Evolutionary conservation across 2,797 vertebrate genomes (phyloP).

Genomic region (Podargus strigoides): DNA sequence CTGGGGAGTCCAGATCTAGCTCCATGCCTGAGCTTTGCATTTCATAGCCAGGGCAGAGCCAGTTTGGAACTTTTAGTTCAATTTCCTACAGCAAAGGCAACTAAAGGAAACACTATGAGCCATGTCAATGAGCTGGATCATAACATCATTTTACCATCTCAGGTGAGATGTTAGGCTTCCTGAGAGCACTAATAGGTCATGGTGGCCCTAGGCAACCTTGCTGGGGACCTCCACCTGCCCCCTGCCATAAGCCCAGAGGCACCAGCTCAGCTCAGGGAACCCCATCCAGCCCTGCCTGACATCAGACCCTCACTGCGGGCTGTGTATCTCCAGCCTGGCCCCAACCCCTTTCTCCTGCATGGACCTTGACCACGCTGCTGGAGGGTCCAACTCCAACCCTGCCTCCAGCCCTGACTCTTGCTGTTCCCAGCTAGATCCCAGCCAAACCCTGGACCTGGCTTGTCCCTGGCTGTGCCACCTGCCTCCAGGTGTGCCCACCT

Average conservation of each 20-base stretch:
- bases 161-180: not conserved
- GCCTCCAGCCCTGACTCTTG: not conserved
- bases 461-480: fast-evolving
- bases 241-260: fast-evolving
- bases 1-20: not conserved
- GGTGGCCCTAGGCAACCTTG: not conserved
- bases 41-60: not conserved
- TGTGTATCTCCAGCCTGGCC: not conserved
- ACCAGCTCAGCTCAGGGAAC: not conserved
- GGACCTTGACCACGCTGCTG: not conserved
- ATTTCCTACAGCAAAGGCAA: not conserved
- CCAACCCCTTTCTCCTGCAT: not conserved
- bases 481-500: not conserved
- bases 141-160: not conserved
- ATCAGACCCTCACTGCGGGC: not conserved
- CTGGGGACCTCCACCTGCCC: not conserved
- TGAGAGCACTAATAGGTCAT: not conserved
- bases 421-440: not conserved
- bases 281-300: not conserved
- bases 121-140: not conserved
- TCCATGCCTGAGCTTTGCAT: not conserved
- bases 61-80: fast-evolving
- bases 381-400: not conserved
- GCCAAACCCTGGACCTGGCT: not conserved
- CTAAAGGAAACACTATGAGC: not conserved